Conservation (phyloP, 2,797 vertebrate species). For the Cirrhinus molitorella region DNA sequence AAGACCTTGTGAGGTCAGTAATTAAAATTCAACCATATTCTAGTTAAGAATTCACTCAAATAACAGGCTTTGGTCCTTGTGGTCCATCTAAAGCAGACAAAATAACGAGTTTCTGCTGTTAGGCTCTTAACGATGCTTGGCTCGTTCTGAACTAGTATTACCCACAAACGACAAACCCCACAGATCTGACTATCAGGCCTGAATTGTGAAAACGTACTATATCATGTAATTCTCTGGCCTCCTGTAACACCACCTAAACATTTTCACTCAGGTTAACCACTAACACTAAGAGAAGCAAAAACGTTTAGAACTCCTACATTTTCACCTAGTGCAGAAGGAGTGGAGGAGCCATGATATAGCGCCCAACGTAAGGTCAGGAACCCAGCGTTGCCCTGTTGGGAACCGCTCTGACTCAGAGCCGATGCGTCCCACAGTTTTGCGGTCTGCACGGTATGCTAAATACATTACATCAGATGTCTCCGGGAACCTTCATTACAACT, state of each 20-base stretch:
- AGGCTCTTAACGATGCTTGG: neutral
- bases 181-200: neutral
- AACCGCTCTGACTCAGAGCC: slow-evolving; percentile 62
- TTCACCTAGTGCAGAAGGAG: slow-evolving; percentile 38
- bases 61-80: slow-evolving; percentile 48
- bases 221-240: neutral
- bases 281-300: slow-evolving; percentile 15
- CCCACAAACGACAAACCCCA: neutral
- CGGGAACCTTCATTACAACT: neutral
- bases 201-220: slow-evolving; percentile 3
- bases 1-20: slow-evolving; percentile 50
- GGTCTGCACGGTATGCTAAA: slow-evolving; percentile 12
- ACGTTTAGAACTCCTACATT: slow-evolving; percentile 41
- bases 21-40: slow-evolving; percentile 60
- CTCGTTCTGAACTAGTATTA: neutral
- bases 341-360: slow-evolving; percentile 44
- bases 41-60: slow-evolving; percentile 46
- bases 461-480: slow-evolving; percentile 4
- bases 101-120: neutral
- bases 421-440: slow-evolving; percentile 1
- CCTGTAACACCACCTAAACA: neutral
- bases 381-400: slow-evolving; percentile 64
- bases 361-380: slow-evolving; percentile 68
- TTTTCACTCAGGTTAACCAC: slow-evolving; percentile 33
- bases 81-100: neutral